Evolutionary conservation across 2,113 vertebrate genomes (phyloP).

Genomic region (human (Homo sapiens)): DNA sequence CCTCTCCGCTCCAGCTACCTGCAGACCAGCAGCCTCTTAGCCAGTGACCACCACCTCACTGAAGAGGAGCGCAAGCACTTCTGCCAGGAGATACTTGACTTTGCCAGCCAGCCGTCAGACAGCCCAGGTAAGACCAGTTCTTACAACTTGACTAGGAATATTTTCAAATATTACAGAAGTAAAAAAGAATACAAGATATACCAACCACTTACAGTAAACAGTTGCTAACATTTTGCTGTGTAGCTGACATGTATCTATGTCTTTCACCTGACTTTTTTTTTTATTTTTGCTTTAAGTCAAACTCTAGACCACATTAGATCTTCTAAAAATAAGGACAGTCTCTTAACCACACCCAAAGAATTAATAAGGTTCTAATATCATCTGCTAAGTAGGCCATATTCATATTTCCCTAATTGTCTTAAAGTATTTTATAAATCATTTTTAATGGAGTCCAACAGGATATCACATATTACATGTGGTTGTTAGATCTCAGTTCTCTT

Average conservation of each 20-base stretch:
- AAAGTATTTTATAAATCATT: not conserved
- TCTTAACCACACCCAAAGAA: not conserved
- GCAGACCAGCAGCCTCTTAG: slow-evolving; percentile 95
- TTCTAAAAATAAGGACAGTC: not conserved
- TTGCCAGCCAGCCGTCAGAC: slow-evolving; percentile 83
- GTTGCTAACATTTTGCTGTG: rapidly evolving
- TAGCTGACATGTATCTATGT: rapidly evolving
- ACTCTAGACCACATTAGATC: rapidly evolving
- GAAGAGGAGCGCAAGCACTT: slow-evolving; percentile 91
- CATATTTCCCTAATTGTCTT: not conserved
- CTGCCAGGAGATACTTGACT: slow-evolving; percentile 95
- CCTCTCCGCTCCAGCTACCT: slow-evolving; percentile 89
- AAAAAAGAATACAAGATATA: too few relatives aligned
- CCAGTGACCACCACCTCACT: slow-evolving; percentile 90
- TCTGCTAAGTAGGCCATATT: not conserved
- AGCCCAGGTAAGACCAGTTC: slow-evolving; percentile 82
- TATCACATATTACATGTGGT: not conserved
- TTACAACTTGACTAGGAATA: not conserved
- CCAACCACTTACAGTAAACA: rapidly evolving
- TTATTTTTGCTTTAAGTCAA: not conserved
- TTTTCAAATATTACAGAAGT: not conserved
- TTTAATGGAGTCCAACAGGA: not conserved
- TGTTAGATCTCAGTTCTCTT: not conserved
- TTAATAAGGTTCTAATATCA: rapidly evolving
- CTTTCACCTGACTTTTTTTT: not conserved